A percentile compares a stretch with the other conserved stretches of the same genome.
phyloP scores from a whole-genome alignment of 2,113 vertebrate genomes.

The Vicugna pacos region DNA sequence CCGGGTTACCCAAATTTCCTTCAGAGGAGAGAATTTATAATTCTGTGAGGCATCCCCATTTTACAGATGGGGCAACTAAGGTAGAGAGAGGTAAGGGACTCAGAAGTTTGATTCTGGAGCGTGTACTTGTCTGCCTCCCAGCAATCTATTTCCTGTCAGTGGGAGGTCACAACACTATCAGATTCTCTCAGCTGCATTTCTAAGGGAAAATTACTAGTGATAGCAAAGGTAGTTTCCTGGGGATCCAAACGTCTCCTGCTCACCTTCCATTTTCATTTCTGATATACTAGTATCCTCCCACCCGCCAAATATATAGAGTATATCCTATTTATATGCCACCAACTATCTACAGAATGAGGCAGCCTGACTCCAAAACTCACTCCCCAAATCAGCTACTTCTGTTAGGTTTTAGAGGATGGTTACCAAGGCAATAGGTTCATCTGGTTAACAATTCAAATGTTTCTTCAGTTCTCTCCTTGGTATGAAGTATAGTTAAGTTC shows the following conservation, averaged over 20 bases:
- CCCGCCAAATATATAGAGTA: not conserved
- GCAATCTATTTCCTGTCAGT: not conserved
- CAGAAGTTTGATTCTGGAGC: not conserved
- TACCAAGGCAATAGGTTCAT: not conserved
- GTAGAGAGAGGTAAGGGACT: not conserved
- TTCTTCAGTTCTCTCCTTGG: not conserved
- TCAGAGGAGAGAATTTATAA: not conserved
- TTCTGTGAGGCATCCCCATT: not conserved
- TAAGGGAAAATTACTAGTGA: not conserved
- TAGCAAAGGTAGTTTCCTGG: not conserved
- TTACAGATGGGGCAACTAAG: not conserved
- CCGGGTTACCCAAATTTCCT: fast-evolving
- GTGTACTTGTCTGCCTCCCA: not conserved
- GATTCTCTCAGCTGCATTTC: not conserved
- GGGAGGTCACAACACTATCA: no score
- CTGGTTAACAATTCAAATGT: not conserved
- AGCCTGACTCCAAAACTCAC: not conserved
- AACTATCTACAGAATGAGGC: not conserved
- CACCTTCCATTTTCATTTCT: not conserved
- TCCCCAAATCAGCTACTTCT: not conserved
- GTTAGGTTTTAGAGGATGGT: not conserved
- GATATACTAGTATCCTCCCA: not conserved
- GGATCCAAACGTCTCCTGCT: not conserved
- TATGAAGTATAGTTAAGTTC: not conserved
- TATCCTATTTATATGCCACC: not conserved